Evolutionary conservation across 2,113 vertebrate genomes (phyloP).

Genomic region (Brienomyrus longianalis): DNA sequence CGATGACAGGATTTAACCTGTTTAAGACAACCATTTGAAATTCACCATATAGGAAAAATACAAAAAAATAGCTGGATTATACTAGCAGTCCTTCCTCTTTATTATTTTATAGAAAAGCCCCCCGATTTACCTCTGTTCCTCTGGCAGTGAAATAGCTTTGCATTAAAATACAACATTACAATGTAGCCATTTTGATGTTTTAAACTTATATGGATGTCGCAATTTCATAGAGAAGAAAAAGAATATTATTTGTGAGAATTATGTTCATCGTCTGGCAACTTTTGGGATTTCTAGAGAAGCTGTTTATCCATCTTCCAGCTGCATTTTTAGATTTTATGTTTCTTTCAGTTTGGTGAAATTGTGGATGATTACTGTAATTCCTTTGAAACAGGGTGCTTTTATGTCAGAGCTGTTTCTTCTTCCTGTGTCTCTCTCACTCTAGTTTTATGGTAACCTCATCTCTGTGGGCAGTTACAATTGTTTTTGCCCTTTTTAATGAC

Average conservation of each 20-base stretch:
- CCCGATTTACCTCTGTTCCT: background rate
- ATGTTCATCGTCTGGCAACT: background rate
- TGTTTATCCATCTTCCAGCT: background rate
- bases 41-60: background rate
- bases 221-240: background rate
- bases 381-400: slow-evolving; percentile 8
- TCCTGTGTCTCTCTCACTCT: background rate
- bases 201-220: background rate
- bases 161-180: background rate
- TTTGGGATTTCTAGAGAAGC: background rate
- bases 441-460: background rate
- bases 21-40: background rate
- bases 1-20: background rate
- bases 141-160: background rate
- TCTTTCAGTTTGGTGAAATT: background rate
- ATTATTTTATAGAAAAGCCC: background rate
- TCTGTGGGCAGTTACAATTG: background rate
- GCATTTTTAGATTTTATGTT: slow-evolving; percentile 9
- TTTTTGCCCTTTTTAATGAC: background rate
- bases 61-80: background rate
- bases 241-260: background rate
- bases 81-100: background rate
- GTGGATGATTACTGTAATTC: slow-evolving; percentile 16
- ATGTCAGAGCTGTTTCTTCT: background rate
- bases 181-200: background rate